These are phyloP conservation scores for Pterocles orientalis DNA, from an alignment of 2,113 vertebrate genomes.

Conservation along the genomic window DNA sequence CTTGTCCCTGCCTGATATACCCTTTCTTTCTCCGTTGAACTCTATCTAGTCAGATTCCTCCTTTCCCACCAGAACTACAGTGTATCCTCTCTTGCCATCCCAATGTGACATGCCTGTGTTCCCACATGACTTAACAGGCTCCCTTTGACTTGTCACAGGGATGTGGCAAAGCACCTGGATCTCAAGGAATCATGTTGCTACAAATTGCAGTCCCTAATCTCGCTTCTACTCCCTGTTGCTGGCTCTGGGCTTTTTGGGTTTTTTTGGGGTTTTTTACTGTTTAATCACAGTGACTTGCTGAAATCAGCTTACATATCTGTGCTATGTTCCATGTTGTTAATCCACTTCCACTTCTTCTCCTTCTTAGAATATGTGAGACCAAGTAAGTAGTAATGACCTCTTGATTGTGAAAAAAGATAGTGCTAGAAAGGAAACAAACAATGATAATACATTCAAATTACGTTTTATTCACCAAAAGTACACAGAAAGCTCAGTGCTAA, in stretches of 20 bases:
- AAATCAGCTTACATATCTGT: neutral
- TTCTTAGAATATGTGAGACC: fast-evolving
- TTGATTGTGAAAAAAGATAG: fast-evolving
- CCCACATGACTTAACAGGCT: neutral
- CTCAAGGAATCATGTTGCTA: neutral
- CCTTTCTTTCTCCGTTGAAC: neutral
- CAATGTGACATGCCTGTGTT: neutral
- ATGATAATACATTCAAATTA: neutral
- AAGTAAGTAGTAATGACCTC: fast-evolving
- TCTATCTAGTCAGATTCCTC: neutral
- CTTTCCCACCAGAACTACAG: neutral
- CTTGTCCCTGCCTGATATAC: neutral
- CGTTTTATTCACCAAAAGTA: neutral
- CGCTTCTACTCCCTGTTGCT: neutral
- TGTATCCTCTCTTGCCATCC: neutral
- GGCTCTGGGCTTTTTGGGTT: neutral
- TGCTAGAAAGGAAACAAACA: neutral
- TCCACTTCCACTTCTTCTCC: neutral
- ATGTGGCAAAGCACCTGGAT: neutral
- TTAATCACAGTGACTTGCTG: neutral
- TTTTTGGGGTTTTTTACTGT: too few relatives aligned
- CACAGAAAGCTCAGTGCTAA: neutral
- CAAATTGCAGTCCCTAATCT: neutral
- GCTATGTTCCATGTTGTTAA: neutral
- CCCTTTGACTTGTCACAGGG: neutral